Percentiles rank a stretch among this genome's conserved stretches.
Evolutionary conservation across 30 jellyfish, hydroid and myxozoan species (phyloP).

Genomic region (Phacellophora camtschatica): DNA sequence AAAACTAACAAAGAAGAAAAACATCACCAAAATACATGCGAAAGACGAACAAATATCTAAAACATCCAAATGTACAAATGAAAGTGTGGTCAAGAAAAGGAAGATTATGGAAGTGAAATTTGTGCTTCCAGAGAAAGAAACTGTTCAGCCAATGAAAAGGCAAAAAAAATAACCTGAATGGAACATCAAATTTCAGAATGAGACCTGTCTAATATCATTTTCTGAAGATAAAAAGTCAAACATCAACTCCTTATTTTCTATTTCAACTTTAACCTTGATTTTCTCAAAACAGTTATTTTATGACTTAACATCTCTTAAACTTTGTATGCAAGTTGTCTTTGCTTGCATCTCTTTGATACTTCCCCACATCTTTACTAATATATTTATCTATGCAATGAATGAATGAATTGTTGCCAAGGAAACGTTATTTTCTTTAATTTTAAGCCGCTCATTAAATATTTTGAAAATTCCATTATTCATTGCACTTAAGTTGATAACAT

Average conservation of each 20-base stretch:
- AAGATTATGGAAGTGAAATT: not conserved
- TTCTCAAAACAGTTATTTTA: not conserved
- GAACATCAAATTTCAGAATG: not conserved
- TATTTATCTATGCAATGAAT: not conserved
- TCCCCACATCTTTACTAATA: not conserved
- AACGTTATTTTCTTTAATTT: not conserved
- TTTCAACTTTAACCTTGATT: not conserved
- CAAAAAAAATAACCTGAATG: not conserved
- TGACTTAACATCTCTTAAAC: not conserved
- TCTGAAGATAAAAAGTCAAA: not conserved
- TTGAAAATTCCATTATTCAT: not conserved
- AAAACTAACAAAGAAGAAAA: not conserved
- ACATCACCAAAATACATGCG: no score
- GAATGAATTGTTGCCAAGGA: not conserved
- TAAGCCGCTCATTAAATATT: not conserved
- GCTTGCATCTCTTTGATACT: not conserved
- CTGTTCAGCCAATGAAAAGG: not conserved
- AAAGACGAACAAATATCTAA: no score
- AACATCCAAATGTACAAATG: not conserved
- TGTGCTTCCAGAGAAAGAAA: not conserved
- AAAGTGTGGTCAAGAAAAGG: not conserved
- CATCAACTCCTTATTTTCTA: not conserved
- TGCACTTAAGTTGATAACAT: not conserved
- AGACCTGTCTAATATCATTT: not conserved
- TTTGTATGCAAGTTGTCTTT: not conserved